Conservation (phyloP, 2,797 vertebrate species). For the Rhadinocentrus ornatus region DNA sequence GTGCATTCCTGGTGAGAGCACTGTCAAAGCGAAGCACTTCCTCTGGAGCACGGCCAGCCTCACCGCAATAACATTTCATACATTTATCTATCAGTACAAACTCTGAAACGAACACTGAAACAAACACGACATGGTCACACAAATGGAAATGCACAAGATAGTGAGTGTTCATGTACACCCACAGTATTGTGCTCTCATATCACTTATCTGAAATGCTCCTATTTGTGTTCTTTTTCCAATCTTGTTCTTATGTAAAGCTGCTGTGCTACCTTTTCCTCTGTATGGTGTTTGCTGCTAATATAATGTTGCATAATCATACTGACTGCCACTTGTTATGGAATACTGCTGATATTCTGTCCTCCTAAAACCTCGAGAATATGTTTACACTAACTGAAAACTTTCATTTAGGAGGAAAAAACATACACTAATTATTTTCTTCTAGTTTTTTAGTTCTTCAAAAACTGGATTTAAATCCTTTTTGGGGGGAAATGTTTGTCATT, state of each 20-base stretch:
- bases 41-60: constrained; percentile 76
- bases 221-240: constrained; percentile 22
- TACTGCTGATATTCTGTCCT: constrained; percentile 3
- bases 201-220: constrained; percentile 32
- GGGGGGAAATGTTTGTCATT: background rate
- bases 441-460: background rate
- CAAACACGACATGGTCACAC: constrained; percentile 43
- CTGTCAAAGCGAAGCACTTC: constrained; percentile 87
- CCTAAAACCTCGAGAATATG: background rate
- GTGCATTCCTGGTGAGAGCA: constrained; percentile 86
- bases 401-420: background rate
- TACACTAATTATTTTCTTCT: background rate
- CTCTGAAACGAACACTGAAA: constrained; percentile 59
- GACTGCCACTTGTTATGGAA: constrained; percentile 27
- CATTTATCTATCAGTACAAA: constrained; percentile 72
- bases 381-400: background rate
- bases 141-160: constrained; percentile 13
- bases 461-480: background rate
- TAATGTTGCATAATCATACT: constrained; percentile 13
- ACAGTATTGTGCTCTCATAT: constrained; percentile 30
- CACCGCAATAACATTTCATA: constrained; percentile 82
- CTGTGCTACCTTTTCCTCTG: constrained; percentile 4
- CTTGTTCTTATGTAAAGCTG: constrained; percentile 15
- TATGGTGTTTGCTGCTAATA: constrained; percentile 21
- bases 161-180: constrained; percentile 7